phyloP scores from a whole-genome alignment of 2,888 invertebrate genomes.

The Luperina nickerlii region DNA sequence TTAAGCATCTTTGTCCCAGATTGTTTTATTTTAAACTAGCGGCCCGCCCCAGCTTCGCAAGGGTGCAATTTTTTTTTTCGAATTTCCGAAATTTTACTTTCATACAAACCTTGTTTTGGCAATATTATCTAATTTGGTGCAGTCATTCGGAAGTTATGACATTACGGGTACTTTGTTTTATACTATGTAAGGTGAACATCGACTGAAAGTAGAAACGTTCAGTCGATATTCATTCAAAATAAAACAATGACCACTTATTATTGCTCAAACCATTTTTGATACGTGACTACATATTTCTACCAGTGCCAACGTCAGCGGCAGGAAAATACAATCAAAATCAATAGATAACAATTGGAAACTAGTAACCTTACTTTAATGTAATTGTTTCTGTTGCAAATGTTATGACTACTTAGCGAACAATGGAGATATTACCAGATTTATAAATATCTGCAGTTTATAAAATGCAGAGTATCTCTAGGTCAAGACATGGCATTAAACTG shows the following conservation, averaged over 20 bases:
- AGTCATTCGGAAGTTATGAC: no score
- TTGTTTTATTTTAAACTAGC: no score
- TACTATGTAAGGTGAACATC: no score
- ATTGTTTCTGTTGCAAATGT: conserved; percentile 39
- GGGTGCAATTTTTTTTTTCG: no score
- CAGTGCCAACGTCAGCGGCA: neutral
- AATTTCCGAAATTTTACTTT: no score
- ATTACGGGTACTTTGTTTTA: no score
- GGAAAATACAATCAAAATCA: conserved; percentile 35
- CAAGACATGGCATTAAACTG: conserved; percentile 17
- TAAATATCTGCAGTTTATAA: conserved; percentile 11
- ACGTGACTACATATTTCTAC: neutral
- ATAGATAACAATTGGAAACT: conserved; percentile 20
- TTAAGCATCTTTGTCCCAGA: no score
- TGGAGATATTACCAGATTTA: conserved; percentile 8
- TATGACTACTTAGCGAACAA: conserved; percentile 29
- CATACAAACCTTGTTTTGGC: no score
- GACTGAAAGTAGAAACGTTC: no score
- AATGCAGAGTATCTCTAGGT: neutral
- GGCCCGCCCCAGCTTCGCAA: no score
- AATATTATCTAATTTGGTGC: no score
- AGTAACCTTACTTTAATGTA: conserved; percentile 9
- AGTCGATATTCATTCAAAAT: neutral
- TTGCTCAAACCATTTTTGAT: neutral
- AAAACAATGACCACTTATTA: neutral